Evolutionary conservation across 1,140 invertebrate species (phyloP), one percentile per base, ranked within the genome.

Genomic region (Psix sp.): DNA sequence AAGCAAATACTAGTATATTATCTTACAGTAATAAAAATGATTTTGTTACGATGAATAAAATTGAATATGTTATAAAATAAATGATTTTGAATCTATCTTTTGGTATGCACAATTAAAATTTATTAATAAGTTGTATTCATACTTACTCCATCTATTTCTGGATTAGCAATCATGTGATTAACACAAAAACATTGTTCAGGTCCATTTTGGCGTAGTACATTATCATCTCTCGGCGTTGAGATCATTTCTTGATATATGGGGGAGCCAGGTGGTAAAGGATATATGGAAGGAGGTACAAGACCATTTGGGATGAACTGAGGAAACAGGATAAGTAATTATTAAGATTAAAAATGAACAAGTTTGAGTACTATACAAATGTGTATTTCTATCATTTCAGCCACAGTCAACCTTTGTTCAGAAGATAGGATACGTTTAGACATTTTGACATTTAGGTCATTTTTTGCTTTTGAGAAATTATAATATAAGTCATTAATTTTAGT

Each of bases 251-350:
- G 59, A 36, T 52, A 52, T 0, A 52, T 39, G 9, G 59, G 59
- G 63, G 74, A 70, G 21, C 60, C 71, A 13, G 62, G 33, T 62
- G 66, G 65, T 24, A 79, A 73, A 35, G 84, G 79, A 51, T 84
- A 74, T 20, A 81, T 63, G n/a, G 82, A 75, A 66, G 68, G 60
- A 54, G 82, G 38, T n/a, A 82, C 16, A 31, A 82, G 80, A 35
- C 74, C 74, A 24, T 82, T 79, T 43, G 82, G 74, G 6, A 80
- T 73, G 24, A 78, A 48, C 82, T 84, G 68, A 38, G 63, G 42
- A 75, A 71, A 36, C 6, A 43, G 14, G 39, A 11, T 39, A 10
- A 56, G 16, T 26, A 39, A 7, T 51, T 21, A 36, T 35, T 38
- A 2, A 11, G 9, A 17, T 20, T 42, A 21, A 2, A 33, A 7